These are phyloP conservation scores for Grus americana DNA, from an alignment of 2,113 vertebrate genomes.

Conservation along the genomic window DNA sequence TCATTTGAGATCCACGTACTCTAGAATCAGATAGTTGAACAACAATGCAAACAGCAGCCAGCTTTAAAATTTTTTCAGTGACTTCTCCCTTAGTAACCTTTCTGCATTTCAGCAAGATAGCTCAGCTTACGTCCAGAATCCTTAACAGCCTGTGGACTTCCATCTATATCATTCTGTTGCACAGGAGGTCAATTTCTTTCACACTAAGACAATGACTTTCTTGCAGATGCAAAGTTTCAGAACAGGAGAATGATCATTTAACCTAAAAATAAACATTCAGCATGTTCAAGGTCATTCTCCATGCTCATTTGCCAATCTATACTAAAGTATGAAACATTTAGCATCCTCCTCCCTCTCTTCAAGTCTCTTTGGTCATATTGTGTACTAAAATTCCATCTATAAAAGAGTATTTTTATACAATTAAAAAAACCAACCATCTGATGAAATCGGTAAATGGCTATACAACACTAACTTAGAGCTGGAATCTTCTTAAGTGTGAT, in stretches of 20 bases:
- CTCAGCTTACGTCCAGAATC: conserved; percentile 75
- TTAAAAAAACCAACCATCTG: background rate
- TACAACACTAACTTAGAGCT: background rate
- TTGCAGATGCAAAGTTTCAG: background rate
- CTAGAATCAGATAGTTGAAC: background rate
- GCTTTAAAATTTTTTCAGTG: background rate
- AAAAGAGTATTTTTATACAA: background rate
- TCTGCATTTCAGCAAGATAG: conserved; percentile 84
- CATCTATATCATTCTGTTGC: conserved; percentile 75
- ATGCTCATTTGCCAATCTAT: background rate
- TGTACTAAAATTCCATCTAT: background rate
- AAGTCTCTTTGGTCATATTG: background rate
- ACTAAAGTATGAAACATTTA: background rate
- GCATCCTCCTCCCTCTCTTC: background rate
- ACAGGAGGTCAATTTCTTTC: conserved; percentile 70
- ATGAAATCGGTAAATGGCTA: background rate
- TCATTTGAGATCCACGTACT: background rate
- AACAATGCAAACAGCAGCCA: background rate
- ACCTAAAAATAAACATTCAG: background rate
- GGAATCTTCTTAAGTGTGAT: background rate
- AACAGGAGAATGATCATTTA: background rate
- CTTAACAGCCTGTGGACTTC: conserved; percentile 72
- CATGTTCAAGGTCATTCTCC: background rate
- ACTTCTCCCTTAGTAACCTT: conserved; percentile 72
- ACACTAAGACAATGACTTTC: background rate